phyloP scores from a whole-genome alignment of 2,797 vertebrate genomes.

The Nyctibius grandis region DNA sequence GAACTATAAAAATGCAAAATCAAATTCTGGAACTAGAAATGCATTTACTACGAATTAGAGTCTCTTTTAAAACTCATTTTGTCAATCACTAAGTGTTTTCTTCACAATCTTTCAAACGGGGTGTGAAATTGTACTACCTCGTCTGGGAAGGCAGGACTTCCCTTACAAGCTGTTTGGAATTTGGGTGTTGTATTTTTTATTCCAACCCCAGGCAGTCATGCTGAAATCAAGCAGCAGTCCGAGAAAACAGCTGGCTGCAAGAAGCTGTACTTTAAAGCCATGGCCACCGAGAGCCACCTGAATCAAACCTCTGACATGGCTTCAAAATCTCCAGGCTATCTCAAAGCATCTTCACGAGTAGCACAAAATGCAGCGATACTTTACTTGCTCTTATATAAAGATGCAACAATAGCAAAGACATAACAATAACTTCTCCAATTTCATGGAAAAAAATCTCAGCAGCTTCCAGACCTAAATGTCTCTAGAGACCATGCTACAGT shows the following conservation, averaged over 20 bases:
- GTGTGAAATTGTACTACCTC: neutral
- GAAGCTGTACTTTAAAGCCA: neutral
- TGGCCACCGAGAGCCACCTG: neutral
- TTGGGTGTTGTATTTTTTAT: neutral
- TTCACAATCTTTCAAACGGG: neutral
- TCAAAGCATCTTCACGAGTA: neutral
- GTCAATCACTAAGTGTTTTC: neutral
- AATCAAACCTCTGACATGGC: neutral
- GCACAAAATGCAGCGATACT: neutral
- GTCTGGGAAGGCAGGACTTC: neutral
- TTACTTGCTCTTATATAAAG: neutral
- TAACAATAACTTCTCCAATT: neutral
- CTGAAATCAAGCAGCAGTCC: neutral
- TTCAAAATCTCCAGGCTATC: neutral
- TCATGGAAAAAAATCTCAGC: neutral
- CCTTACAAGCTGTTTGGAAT: neutral
- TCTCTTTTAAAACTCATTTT: neutral
- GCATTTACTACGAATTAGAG: fast-evolving
- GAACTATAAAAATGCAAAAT: neutral
- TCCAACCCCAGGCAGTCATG: neutral
- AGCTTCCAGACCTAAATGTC: neutral
- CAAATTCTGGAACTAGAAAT: neutral
- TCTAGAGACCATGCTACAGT: neutral
- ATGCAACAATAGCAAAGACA: neutral
- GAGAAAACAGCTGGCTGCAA: neutral